These are phyloP conservation scores for Glyphotaelius pellucidus DNA, from an alignment of 2,888 invertebrate genomes.

Conservation along the genomic window DNA sequence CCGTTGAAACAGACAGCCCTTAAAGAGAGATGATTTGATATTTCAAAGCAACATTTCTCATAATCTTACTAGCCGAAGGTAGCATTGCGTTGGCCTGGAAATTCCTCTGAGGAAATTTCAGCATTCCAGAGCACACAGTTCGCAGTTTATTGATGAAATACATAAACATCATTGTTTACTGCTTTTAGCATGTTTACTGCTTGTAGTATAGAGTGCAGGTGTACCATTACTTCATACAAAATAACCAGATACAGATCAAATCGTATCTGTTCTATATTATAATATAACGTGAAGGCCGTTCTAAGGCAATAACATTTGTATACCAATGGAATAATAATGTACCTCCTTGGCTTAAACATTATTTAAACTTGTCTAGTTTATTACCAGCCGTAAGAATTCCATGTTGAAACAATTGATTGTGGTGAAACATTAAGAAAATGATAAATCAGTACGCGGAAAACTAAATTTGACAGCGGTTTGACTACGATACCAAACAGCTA, in stretches of 20 bases:
- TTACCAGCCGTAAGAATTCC: neutral
- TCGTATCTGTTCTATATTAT: neutral
- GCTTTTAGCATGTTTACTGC: neutral
- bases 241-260: neutral
- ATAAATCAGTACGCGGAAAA: conserved; percentile 11
- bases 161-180: neutral
- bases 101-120: neutral
- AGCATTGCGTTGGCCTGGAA: neutral
- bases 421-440: neutral
- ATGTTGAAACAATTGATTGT: conserved; percentile 17
- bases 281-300: neutral
- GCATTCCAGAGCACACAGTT: neutral
- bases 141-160: neutral
- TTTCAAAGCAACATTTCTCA: neutral
- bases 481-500: neutral
- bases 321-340: neutral
- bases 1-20: no score
- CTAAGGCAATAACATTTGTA: neutral
- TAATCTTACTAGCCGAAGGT: neutral
- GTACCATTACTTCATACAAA: neutral
- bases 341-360: neutral
- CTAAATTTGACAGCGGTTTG: neutral
- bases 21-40: no score
- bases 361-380: neutral
- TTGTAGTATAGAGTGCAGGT: neutral